Evolutionary conservation across 2,113 vertebrate genomes (phyloP).

Genomic region (Phyllostomus hastatus): DNA sequence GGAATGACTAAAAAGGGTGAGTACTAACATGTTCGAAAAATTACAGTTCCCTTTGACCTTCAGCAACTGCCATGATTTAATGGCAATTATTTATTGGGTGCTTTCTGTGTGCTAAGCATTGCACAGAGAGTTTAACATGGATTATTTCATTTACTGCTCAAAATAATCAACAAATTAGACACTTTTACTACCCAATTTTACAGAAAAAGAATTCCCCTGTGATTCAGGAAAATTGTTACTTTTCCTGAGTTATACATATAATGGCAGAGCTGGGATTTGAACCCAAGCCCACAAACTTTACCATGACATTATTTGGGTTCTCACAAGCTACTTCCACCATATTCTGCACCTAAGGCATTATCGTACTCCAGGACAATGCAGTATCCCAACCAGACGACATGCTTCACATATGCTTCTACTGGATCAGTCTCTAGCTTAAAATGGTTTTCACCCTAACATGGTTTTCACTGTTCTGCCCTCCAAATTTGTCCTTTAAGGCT

Average conservation of each 20-base stretch:
- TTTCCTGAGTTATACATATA: background rate
- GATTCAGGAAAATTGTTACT: background rate
- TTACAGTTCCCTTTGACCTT: background rate
- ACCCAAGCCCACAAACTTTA: background rate
- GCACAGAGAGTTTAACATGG: background rate
- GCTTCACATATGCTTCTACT: background rate
- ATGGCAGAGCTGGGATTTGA: background rate
- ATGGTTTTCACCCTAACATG: background rate
- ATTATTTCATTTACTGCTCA: slow-evolving; percentile 22
- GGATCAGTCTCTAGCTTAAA: background rate
- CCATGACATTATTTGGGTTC: background rate
- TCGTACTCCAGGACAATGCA: background rate
- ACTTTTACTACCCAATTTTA: background rate
- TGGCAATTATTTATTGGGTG: background rate
- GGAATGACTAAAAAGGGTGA: background rate
- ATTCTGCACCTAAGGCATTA: background rate
- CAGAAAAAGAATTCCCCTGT: background rate
- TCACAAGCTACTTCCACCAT: background rate
- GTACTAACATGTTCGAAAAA: background rate
- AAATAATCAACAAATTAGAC: background rate
- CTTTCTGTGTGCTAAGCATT: background rate
- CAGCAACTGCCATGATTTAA: background rate
- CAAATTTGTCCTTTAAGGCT: background rate
- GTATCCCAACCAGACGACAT: background rate
- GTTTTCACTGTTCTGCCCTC: background rate